Base-by-base conservation (phyloP, 1,140 invertebrate genomes). In the Neelides sp. region DNA sequence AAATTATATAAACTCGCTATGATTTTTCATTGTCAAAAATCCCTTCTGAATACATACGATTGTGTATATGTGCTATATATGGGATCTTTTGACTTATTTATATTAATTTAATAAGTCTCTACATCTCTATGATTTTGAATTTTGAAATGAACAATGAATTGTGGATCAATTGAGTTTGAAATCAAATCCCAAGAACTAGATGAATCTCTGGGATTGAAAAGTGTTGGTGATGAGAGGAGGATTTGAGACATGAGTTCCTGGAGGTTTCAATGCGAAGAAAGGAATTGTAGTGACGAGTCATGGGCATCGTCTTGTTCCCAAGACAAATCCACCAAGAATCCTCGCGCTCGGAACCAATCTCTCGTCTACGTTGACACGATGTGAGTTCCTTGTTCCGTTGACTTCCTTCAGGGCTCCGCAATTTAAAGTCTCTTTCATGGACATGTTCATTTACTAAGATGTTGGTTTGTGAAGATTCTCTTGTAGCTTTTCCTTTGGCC, bases 331-430 rank as follows among this genome's bases (percentile, higher is more conserved):
- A n/a, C 36, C 34, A 23, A 12, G 26, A 35, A 35, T 27, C 17
- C 44, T 37, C 23, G 50, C 50, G 52, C 46, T 32, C 46, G 52
- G 34, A 54, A 47, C 34, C 22, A 49, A 44, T 54, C 46, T 35
- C 40, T 54, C 8, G 52, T 54, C 17, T 54, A 54, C 50, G 52
- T 54, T 10, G 52, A 54, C 34, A 54, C 52, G 20, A 54, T 49
- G 52, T 54, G 32, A 48, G 52, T 30, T n/a, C n/a, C n/a, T n/a
- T n/a, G n/a, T n/a, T n/a, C n/a, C n/a, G n/a, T n/a, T n/a, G n/a
- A n/a, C n/a, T n/a, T n/a, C n/a, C n/a, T n/a, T n/a, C 13, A 17
- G 4, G 10, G 8, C 19, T 19, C 10, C 8, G 19, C 17, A 10
- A 19, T 40, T 8, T 40, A 19, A 40, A 12, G 10, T 13, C 10